Base-by-base conservation (phyloP, 2,797 vertebrate genomes). In the Epinephelus coioides region DNA sequence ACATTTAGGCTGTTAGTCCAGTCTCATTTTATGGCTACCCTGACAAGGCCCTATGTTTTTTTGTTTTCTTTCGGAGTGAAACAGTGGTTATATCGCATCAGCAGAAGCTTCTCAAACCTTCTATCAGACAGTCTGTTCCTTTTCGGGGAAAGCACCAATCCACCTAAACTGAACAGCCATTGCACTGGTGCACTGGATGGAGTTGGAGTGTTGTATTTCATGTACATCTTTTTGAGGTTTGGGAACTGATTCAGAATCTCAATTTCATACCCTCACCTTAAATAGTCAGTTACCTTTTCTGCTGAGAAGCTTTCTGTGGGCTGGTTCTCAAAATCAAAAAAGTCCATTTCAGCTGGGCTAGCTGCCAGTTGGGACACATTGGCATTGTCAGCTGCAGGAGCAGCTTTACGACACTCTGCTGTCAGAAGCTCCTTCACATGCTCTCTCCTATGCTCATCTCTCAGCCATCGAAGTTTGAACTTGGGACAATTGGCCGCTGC, bases 241-340 rank as follows among this genome's bases (percentile, higher is more conserved):
- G 25, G 15, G 54, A 55, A 27, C 54, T 55, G 54, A 27, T 55
- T 55, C 23, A 55, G 54, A 55, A 27, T 27, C 54, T 55, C 54
- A 55, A 27, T 14, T 6, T 27, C 14, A 50, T 50, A 50, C 19
- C 25, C 54, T 27, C 6, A 55, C 25, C 14, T 17, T 40, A 40
- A 40, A 40, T 11, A 40, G 38, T 40, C 38, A 55, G 54, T 27
- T 50, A n/a, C 49, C n/a, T 8, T 27, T 55, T 55, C 54, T 55
- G 25, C 54, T 23, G 23, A 55, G 25, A 27, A 50, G 49, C 49
- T 50, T 50, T 50, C 9, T n/a, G 19, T 50, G 19, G 49, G 49
- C 19, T 50, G 49, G 8, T 50, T 50, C 49, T 50, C 19, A 50
- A 50, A 50, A 50, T n/a, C 49, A n/a, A n/a, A 50, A 50, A n/a